Evolutionary conservation across 2,113 vertebrate genomes (phyloP), one percentile per base, ranked within the genome.

Genomic region (Paramormyrops kingsleyae): DNA sequence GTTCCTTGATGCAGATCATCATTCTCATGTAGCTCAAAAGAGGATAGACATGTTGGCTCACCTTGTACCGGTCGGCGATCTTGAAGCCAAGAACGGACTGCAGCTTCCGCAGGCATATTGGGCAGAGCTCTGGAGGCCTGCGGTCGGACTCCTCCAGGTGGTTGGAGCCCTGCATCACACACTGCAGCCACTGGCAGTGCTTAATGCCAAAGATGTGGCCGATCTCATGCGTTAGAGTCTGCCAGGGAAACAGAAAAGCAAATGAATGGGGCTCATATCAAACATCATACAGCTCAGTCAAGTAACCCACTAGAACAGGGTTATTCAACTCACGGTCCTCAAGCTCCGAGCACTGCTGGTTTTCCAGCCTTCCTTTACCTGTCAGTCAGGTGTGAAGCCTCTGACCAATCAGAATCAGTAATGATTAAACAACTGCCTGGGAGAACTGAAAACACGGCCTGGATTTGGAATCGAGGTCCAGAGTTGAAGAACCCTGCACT

Each of bases 151-250:
- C 96, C 66, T 95, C 92, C 88, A 96, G 92, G 92, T 97, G 97
- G 90, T 97, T 96, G 85, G 94, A 97, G 89, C 96, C 96, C 89
- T 95, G 96, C 95, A 96, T 95, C 47, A 96, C 92, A 88, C 96
- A 96, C 4, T 90, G 92, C 19, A 96, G 90, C 96, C 96, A 96
- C 92, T 94, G 97, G 92, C 96, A 96, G 89, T 95, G 95, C 24
- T 91, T 62, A 1, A 96, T 86, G 46, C 95, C 96, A 83, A 96
- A 96, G 70, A 95, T 95, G 53, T 95, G 95, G 13, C 95, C 94
- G 0, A 94, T 95, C 92, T 96, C 96, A 42, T 94, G 95, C 7
- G 94, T 92, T 90, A 96, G 92, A n/a, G 94, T 94, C 94, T 96
- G 92, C 8, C 49, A 62, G 3, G 70, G 88, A 27, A 50, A 47